A percentile compares a stretch with the other conserved stretches of the same genome.
phyloP scores from a whole-genome alignment of 2,113 vertebrate genomes.

The Emydura subglobosa region DNA sequence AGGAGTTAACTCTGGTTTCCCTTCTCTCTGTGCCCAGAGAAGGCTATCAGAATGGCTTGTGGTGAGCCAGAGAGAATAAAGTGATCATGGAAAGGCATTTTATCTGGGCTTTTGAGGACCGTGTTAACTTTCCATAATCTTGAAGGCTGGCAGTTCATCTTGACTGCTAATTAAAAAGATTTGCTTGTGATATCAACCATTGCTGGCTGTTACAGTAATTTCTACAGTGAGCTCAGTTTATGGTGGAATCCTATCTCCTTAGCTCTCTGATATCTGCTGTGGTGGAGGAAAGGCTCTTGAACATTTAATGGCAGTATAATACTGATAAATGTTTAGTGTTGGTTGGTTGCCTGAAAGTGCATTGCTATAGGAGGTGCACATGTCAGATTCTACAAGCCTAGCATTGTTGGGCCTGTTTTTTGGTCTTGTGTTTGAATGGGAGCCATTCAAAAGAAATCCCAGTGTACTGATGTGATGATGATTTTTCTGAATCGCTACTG shows the following conservation, averaged over 20 bases:
- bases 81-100: not conserved
- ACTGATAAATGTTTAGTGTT: not conserved
- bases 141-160: too few relatives aligned
- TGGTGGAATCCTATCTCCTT: not conserved
- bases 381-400: not conserved
- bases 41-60: not conserved
- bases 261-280: not conserved
- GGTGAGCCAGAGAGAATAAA: not conserved
- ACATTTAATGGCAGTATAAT: not conserved
- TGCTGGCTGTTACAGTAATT: not conserved
- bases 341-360: not conserved
- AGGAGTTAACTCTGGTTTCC: not conserved
- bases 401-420: fast-evolving
- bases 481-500: not conserved
- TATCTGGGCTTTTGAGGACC: not conserved
- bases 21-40: not conserved
- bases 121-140: too few relatives aligned
- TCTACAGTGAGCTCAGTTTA: not conserved
- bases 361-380: not conserved
- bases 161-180: not conserved
- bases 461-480: not conserved
- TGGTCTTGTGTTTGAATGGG: not conserved
- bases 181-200: not conserved
- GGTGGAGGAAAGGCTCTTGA: fast-evolving
- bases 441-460: not conserved